phyloP scores from a whole-genome alignment of 2,888 invertebrate genomes.

The Clunio marinus region DNA sequence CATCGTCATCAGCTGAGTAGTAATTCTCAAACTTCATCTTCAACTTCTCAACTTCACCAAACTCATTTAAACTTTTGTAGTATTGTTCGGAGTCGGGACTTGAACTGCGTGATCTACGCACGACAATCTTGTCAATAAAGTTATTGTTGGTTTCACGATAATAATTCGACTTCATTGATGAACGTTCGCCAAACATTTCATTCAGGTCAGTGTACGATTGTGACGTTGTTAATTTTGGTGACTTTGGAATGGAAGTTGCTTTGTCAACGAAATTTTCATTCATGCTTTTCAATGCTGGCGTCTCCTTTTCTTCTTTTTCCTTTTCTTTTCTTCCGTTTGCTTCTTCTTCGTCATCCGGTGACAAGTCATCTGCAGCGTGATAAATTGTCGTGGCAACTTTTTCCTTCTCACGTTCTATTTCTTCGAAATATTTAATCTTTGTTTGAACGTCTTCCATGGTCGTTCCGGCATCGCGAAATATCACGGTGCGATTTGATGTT shows the following conservation, averaged over 20 bases:
- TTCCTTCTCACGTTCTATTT: conserved; percentile 55
- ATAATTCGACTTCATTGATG: conserved; percentile 49
- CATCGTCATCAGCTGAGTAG: conserved; percentile 52
- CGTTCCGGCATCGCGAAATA: conserved; percentile 56
- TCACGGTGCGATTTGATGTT: conserved; percentile 65
- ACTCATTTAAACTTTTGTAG: conserved; percentile 49
- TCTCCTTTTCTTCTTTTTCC: neutral
- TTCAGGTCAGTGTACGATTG: conserved; percentile 60
- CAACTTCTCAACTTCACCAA: conserved; percentile 72
- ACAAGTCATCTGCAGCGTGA: conserved; percentile 55
- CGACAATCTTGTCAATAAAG: neutral
- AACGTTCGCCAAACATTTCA: conserved; percentile 73
- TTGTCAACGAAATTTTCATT: neutral
- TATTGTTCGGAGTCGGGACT: conserved; percentile 67
- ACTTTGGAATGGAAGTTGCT: conserved; percentile 40
- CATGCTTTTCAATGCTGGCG: neutral
- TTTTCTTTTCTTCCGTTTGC: conserved; percentile 53
- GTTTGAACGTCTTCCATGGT: conserved; percentile 61
- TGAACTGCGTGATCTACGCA: conserved; percentile 59
- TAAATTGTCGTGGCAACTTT: conserved; percentile 54
- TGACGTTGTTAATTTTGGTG: conserved; percentile 43
- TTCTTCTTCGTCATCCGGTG: conserved; percentile 53
- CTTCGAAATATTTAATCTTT: conserved; percentile 78
- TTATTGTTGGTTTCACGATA: conserved; percentile 41
- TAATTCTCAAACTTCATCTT: conserved; percentile 67